A percentile compares a stretch with the other conserved stretches of the same genome.
Conservation (phyloP, 1,140 invertebrate species). For the Odontomachus brunneus region DNA sequence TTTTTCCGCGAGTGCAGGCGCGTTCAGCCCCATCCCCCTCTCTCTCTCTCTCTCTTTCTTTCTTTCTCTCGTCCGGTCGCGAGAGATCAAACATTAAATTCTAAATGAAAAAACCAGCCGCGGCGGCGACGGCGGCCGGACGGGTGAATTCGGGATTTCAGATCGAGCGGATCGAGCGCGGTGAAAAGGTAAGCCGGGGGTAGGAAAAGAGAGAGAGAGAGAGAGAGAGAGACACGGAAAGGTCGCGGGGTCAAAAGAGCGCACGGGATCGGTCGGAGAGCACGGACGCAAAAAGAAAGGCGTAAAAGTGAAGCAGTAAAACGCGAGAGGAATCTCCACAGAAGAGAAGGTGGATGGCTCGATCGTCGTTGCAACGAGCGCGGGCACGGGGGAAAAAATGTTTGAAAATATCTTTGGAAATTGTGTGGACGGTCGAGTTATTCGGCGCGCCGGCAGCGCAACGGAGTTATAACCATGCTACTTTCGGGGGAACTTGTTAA, state of each 20-base stretch:
- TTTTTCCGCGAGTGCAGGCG: neutral
- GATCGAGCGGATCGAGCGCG: slow-evolving; percentile 26
- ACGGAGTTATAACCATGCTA: slow-evolving; percentile 8
- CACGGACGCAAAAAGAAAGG: slow-evolving; percentile 21
- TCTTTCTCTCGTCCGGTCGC: neutral
- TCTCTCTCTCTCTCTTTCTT: neutral
- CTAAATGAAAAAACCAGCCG: slow-evolving; percentile 55
- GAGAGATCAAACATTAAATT: slow-evolving; percentile 68
- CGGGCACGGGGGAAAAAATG: slow-evolving; percentile 20
- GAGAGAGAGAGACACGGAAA: too few species aligned
- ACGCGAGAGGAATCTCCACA: slow-evolving; percentile 62
- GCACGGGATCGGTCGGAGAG: neutral
- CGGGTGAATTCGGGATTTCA: slow-evolving; percentile 57
- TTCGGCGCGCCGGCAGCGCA: slow-evolving; percentile 8
- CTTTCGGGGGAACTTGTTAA: slow-evolving; percentile 30
- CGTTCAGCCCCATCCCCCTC: too few species aligned
- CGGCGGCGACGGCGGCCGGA: neutral
- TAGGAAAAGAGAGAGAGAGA: neutral
- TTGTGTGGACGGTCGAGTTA: too few species aligned
- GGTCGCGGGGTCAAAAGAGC: too few species aligned
- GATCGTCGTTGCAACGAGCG: neutral
- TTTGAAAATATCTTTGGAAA: slow-evolving; percentile 46
- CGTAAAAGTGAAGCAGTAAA: slow-evolving; percentile 66
- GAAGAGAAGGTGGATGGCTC: slow-evolving; percentile 12
- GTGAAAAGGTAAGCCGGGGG: neutral